Evolutionary conservation across 2,888 invertebrate genomes (phyloP), one percentile per base, ranked within the genome.

Genomic region (Fabriciana adippe): DNA sequence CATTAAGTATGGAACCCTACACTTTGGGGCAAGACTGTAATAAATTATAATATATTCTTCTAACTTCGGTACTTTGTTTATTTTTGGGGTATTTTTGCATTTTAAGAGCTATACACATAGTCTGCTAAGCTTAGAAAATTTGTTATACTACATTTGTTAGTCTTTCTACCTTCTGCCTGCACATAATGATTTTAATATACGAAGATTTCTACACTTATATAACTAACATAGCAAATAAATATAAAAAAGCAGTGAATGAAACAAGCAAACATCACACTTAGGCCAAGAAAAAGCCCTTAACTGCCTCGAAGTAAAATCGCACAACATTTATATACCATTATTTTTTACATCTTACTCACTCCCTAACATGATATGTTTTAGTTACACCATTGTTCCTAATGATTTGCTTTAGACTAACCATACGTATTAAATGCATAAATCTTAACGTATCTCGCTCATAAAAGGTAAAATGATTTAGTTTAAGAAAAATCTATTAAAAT

Each of bases 351-450:
- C 26, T 69, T 81, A 86, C 79, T 90, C 89, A 91, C 89, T 85
- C 82, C 83, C 85, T 83, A 78, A 80, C 78, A 86, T 92, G 92
- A 92, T 92, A 92, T 92, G 92, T 92, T 88, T 88, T 59, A 82
- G 90, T 92, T 90, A 82, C 87, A 77, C 75, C 74, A 78, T 81
- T 78, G 73, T 71, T 73, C 72, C 74, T 75, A 72, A 66, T 66
- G 60, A 66, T 55, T 48, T 31, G 51, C 60, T 51, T 60, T 59
- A 35, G 47, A 51, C n/a, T 59, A 59, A 48, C n/a, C 1, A 21
- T 59, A 59, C 35, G 35, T 41, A 41, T 41, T 41, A 8, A 11
- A 41, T 41, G 35, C 35, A 41, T 41, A 41, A 41, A 41, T 11
- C 2, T 2, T 41, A 41, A 11, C 11, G 11, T 41, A 41, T 41